Conservation (phyloP, 2,113 vertebrate species). For the Amblyopsis rosae region DNA sequence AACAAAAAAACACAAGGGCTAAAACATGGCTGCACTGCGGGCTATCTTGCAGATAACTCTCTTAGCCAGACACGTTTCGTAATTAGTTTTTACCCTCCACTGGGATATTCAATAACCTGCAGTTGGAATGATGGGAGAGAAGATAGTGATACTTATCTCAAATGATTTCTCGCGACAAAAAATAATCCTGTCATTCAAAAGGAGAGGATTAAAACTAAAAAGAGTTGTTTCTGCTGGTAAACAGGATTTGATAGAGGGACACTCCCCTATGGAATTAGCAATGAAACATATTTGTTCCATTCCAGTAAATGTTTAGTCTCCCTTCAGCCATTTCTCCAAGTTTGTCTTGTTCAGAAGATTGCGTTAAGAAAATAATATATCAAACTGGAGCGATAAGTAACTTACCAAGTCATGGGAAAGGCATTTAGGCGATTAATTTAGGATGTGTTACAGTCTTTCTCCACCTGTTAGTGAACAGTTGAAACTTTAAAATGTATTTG, state of each 20-base stretch:
- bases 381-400: conserved; percentile 31
- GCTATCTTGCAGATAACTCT: conserved; percentile 75
- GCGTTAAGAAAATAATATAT: conserved; percentile 31
- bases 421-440: conserved; percentile 5
- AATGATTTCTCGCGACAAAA: conserved; percentile 68
- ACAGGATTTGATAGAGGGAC: conserved; percentile 54
- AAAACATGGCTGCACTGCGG: conserved; percentile 71
- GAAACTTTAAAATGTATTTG: conserved; percentile 9
- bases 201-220: conserved; percentile 67
- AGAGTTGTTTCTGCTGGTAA: conserved; percentile 52
- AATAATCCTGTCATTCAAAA: conserved; percentile 74
- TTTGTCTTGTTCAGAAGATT: conserved; percentile 43
- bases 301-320: conserved; percentile 35
- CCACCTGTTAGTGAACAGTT: background rate
- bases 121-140: conserved; percentile 69
- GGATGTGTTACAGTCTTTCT: conserved; percentile 1
- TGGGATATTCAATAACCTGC: conserved; percentile 77
- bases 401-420: conserved; percentile 28
- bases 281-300: conserved; percentile 49
- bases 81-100: conserved; percentile 76
- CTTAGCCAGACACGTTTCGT: conserved; percentile 72
- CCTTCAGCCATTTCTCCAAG: conserved; percentile 32
- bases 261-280: conserved; percentile 42
- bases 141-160: conserved; percentile 73
- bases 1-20: conserved; percentile 73